Percentiles rank a stretch among this genome's conserved stretches.
phyloP scores from a whole-genome alignment of 2,113 vertebrate species.

The Pituophis catenifer region DNA sequence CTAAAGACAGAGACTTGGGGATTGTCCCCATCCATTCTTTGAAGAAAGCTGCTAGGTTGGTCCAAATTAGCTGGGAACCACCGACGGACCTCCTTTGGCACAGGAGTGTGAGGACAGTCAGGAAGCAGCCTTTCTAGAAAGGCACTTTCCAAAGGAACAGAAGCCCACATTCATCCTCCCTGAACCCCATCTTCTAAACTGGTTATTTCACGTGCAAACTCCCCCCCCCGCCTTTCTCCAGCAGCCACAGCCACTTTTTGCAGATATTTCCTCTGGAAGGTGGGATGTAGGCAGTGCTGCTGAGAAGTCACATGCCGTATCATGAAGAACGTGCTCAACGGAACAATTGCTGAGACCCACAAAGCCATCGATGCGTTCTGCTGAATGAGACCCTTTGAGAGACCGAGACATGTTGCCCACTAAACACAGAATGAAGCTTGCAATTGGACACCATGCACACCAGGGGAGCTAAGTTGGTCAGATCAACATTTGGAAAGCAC shows the following conservation, averaged over 20 bases:
- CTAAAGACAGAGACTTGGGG: not conserved
- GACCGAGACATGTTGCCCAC: not conserved
- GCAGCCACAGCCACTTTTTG: slow-evolving; percentile 15
- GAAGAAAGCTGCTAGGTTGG: not conserved
- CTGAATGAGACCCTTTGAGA: not conserved
- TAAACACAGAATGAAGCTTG: not conserved
- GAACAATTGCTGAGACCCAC: not conserved
- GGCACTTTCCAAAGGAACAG: not conserved
- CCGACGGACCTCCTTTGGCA: not conserved
- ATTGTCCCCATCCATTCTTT: not conserved
- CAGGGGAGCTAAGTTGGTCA: not conserved
- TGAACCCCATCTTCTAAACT: not conserved
- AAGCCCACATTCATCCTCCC: not conserved
- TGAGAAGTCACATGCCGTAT: not conserved
- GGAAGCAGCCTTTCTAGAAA: not conserved
- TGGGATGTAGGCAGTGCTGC: not conserved
- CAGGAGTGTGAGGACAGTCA: not conserved
- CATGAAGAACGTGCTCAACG: not conserved
- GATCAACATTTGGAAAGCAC: slow-evolving; percentile 3
- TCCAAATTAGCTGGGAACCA: not conserved
- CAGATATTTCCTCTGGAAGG: slow-evolving; percentile 21
- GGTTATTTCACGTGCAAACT: not conserved
- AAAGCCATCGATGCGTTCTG: not conserved
- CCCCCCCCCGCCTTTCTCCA: not conserved
- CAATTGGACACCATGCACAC: not conserved